Conservation (phyloP, 2,888 invertebrate genomes). For the Eugnorisma glareosa region DNA sequence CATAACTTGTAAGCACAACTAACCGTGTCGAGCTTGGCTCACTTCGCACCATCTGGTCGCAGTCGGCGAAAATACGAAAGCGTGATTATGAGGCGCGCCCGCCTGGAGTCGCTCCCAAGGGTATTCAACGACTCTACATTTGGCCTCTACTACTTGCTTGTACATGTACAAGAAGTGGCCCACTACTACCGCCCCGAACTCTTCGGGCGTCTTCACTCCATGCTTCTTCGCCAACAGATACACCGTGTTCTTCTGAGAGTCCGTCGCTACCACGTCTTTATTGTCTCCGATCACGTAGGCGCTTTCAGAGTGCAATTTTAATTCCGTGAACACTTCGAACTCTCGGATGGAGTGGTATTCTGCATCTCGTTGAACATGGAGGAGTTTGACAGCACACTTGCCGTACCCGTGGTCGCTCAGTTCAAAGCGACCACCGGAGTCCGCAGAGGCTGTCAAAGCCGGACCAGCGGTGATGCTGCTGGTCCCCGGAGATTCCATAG, state of each 20-base stretch:
- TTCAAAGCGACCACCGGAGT: slow-evolving; percentile 90
- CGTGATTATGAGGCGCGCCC: slow-evolving; percentile 93
- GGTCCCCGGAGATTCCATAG: slow-evolving; percentile 70
- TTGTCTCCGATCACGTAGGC: slow-evolving; percentile 95
- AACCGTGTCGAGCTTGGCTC: slow-evolving; percentile 92
- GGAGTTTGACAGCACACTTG: slow-evolving; percentile 93
- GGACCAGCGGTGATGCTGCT: slow-evolving; percentile 63
- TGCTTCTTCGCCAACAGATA: slow-evolving; percentile 94
- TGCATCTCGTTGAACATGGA: slow-evolving; percentile 93
- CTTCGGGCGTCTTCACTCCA: slow-evolving; percentile 94
- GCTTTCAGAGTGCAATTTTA: slow-evolving; percentile 92
- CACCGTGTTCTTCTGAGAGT: slow-evolving; percentile 95
- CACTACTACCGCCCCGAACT: slow-evolving; percentile 93
- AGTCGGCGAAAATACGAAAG: slow-evolving; percentile 93
- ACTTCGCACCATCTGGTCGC: slow-evolving; percentile 93
- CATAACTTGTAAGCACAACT: slow-evolving; percentile 67
- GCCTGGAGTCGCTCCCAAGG: slow-evolving; percentile 93
- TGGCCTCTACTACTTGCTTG: slow-evolving; percentile 93
- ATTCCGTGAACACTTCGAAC: slow-evolving; percentile 93
- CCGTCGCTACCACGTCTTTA: slow-evolving; percentile 94
- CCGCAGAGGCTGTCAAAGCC: slow-evolving; percentile 82
- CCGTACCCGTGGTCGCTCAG: slow-evolving; percentile 93
- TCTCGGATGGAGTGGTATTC: slow-evolving; percentile 93
- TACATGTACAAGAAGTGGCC: slow-evolving; percentile 94
- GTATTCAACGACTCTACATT: slow-evolving; percentile 93